Conservation (phyloP, 2,888 invertebrate genomes). For the Metallyticus violacea region DNA sequence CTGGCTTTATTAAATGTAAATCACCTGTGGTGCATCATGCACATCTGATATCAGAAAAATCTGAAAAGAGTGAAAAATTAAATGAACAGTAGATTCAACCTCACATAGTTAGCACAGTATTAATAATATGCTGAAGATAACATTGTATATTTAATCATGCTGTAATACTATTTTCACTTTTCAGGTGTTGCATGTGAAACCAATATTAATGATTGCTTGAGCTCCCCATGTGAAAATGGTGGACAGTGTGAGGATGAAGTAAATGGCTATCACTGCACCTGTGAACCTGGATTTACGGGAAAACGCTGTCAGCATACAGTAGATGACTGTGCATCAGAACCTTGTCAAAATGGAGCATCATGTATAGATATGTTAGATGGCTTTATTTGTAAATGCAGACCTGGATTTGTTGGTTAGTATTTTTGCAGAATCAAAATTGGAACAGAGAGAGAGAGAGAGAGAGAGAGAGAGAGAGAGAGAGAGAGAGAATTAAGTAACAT, state of each 20-base stretch:
- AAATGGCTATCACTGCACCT: slow-evolving; percentile 80
- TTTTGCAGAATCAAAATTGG: too few relatives aligned
- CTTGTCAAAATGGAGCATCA: slow-evolving; percentile 89
- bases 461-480: too few relatives aligned
- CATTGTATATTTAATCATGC: background rate
- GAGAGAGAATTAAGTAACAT: too few relatives aligned
- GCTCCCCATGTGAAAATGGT: slow-evolving; percentile 86
- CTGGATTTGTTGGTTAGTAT: slow-evolving; percentile 72
- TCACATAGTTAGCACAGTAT: too few relatives aligned
- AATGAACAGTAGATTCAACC: too few relatives aligned
- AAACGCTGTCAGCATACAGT: slow-evolving; percentile 90
- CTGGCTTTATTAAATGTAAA: too few relatives aligned
- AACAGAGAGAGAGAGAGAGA: too few relatives aligned
- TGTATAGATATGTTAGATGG: slow-evolving; percentile 86
- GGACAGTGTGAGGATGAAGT: slow-evolving; percentile 88
- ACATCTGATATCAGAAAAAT: too few relatives aligned
- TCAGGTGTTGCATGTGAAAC: slow-evolving; percentile 73
- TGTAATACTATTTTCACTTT: slow-evolving; percentile 10
- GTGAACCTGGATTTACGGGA: slow-evolving; percentile 92
- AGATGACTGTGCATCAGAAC: slow-evolving; percentile 85
- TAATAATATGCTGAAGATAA: too few relatives aligned
- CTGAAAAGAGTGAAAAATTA: too few relatives aligned
- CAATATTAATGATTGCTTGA: slow-evolving; percentile 88
- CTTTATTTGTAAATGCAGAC: slow-evolving; percentile 88
- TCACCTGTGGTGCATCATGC: too few relatives aligned